Percentiles rank a stretch among this genome's conserved stretches.
phyloP scores from a whole-genome alignment of 2,888 invertebrate species.

The Microdon myrmicae region DNA sequence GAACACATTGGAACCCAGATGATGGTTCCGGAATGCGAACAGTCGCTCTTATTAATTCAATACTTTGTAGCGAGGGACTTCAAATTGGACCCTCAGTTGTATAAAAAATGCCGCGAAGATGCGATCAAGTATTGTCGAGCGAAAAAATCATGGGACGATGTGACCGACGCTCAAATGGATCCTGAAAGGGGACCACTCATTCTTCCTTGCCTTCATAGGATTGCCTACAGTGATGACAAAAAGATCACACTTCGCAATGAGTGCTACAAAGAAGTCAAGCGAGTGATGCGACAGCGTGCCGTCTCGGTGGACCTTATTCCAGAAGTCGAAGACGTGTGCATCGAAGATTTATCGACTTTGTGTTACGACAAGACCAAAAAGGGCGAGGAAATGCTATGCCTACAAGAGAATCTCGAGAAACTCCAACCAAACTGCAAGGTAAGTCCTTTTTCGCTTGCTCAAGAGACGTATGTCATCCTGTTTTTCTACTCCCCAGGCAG shows the following conservation, averaged over 20 bases:
- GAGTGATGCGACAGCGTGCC: constrained; percentile 93
- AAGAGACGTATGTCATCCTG: neutral
- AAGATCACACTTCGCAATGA: constrained; percentile 70
- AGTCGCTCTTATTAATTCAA: constrained; percentile 92
- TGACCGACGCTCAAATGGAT: constrained; percentile 71
- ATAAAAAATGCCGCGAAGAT: constrained; percentile 86
- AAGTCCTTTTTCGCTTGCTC: constrained; percentile 3
- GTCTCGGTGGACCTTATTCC: constrained; percentile 92
- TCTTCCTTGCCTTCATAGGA: constrained; percentile 89
- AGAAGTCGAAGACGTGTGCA: constrained; percentile 90
- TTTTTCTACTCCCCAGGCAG: constrained; percentile 57
- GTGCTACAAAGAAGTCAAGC: constrained; percentile 79
- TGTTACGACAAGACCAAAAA: constrained; percentile 88
- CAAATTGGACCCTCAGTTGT: constrained; percentile 89
- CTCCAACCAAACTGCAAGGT: constrained; percentile 76
- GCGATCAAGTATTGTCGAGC: constrained; percentile 85
- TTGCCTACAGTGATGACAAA: constrained; percentile 69
- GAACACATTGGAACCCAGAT: constrained; percentile 82
- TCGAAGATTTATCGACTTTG: constrained; percentile 83
- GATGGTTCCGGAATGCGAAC: constrained; percentile 91
- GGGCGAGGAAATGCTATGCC: constrained; percentile 91
- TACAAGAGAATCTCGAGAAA: constrained; percentile 85
- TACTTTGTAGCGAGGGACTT: constrained; percentile 97
- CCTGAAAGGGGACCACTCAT: constrained; percentile 86
- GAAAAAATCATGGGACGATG: constrained; percentile 79